Base-by-base conservation (phyloP, 2,888 invertebrate species). In the Buathra laborator region DNA sequence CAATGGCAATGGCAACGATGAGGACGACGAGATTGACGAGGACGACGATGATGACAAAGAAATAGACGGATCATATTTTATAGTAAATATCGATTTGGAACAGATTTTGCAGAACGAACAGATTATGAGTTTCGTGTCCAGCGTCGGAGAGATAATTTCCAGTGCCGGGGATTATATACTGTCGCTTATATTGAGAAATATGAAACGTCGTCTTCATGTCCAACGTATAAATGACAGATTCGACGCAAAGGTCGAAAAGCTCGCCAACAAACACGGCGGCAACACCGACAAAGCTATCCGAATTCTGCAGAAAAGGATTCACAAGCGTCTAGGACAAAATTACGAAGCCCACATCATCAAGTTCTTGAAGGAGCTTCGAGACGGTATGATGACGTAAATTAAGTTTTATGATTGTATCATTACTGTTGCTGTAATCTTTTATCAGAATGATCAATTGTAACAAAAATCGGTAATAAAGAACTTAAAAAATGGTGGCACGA, bases 141-240 rank as follows among this genome's bases (percentile, higher is more conserved):
- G 44, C 9, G 1, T 83, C 3, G 19, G 53, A 32, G 12, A 70
- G 1, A 10, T 82, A 1, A 75, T 86, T 24, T 9, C 5, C 4
- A 6, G 24, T 12, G 59, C 70, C 29, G 84, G 82, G 6, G 86
- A 86, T 70, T 86, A 86, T n/a, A 46, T 87, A 0, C 6, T 86
- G 3, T 53, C 83, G 0, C 48, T 85, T 0, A 14, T 87, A 12
- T 37, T 85, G 24, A 56, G 48, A 1, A 67, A 81, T 37, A 72
- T 87, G 24, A 85, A 82, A 62, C 9, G 59, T 7, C 66, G 56
- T 14, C 77, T 87, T 29, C 62, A 44, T 9, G 44, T 64, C 0
- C 44, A n/a, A 3, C 72, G 84, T 37, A 62, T 83, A 5, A 24
- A 80, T 2, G 68, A 84, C 1, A 82, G 80, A 74, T 86, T 86